Evolutionary conservation across 2,888 invertebrate genomes (phyloP).

Genomic region (Volucella inflata): DNA sequence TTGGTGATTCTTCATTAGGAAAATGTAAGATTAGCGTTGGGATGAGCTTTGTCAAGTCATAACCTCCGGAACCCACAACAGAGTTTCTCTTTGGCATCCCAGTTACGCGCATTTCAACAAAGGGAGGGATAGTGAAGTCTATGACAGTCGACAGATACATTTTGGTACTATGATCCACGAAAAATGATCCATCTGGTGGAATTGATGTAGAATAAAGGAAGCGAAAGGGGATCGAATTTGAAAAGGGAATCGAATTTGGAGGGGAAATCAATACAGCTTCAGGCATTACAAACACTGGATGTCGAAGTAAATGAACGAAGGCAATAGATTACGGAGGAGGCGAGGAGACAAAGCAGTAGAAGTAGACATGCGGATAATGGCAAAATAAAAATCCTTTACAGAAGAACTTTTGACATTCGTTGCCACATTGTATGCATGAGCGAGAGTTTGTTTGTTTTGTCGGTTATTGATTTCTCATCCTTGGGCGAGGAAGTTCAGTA

Average conservation of each 20-base stretch:
- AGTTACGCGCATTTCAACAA: too few relatives aligned
- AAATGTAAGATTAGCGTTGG: conserved; percentile 25
- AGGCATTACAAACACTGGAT: conserved; percentile 46
- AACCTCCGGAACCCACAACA: conserved; percentile 51
- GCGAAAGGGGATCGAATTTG: conserved; percentile 39
- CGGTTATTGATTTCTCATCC: conserved; percentile 60
- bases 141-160: neutral
- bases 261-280: conserved; percentile 49
- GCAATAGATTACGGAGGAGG: neutral
- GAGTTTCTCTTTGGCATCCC: conserved; percentile 27
- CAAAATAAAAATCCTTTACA: conserved; percentile 7
- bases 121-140: too few relatives aligned
- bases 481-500: conserved; percentile 63
- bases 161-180: conserved; percentile 36
- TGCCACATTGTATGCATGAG: conserved; percentile 19
- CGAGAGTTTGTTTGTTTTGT: conserved; percentile 54
- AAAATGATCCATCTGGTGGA: conserved; percentile 28
- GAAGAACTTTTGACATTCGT: conserved; percentile 40
- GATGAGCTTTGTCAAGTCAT: conserved; percentile 57
- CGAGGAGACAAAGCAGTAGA: conserved; percentile 8
- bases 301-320: conserved; percentile 37
- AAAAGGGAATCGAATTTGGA: conserved; percentile 37
- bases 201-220: neutral
- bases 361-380: conserved; percentile 9
- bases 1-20: conserved; percentile 45